Evolutionary conservation across 2,888 invertebrate species (phyloP).

Genomic region (Polymixis flavicincta): DNA sequence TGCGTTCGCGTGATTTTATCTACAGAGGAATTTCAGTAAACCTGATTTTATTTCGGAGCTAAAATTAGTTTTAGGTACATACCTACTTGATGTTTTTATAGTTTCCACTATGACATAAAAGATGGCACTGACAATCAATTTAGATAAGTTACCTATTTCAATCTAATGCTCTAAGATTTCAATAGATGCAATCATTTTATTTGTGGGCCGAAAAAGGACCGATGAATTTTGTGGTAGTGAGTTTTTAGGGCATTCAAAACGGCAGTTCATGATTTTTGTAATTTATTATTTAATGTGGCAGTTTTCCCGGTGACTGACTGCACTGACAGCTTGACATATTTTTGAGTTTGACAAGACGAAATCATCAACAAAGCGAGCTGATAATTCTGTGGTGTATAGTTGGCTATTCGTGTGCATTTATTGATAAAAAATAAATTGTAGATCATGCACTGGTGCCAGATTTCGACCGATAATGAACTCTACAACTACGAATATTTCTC

Average conservation of each 20-base stretch:
- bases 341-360: constrained; percentile 9
- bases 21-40: background rate
- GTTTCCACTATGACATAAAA: background rate
- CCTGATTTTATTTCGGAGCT: background rate
- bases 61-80: background rate
- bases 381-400: constrained; percentile 9
- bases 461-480: constrained; percentile 65
- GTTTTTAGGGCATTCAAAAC: background rate
- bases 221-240: background rate
- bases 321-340: constrained; percentile 7
- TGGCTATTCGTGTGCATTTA: constrained; percentile 7
- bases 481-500: constrained; percentile 82
- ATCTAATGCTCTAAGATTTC: too few relatives aligned
- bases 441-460: constrained; percentile 67
- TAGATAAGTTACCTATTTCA: too few relatives aligned
- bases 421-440: constrained; percentile 3
- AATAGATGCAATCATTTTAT: too few relatives aligned
- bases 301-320: background rate
- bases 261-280: background rate
- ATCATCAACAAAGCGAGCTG: constrained; percentile 40
- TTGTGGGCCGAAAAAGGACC: background rate
- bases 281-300: background rate
- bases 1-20: background rate
- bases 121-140: constrained; percentile 2
- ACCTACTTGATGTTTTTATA: too few relatives aligned